Evolutionary conservation across 2,113 vertebrate genomes (phyloP).

Genomic region (Oncorhynchus tshawytscha): DNA sequence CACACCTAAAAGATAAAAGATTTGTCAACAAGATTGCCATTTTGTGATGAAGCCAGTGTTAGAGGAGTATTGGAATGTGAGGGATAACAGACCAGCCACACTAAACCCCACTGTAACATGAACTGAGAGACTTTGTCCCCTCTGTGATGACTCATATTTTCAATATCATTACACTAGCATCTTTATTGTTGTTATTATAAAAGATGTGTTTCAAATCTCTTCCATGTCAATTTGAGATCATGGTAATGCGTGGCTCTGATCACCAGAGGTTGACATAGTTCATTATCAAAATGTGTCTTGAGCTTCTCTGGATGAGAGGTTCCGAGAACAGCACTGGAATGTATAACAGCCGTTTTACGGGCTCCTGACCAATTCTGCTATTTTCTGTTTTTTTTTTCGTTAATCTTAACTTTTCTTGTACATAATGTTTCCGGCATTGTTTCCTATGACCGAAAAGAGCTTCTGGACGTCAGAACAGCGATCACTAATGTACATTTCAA

Average conservation of each 20-base stretch:
- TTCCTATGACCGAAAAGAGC: too few species aligned
- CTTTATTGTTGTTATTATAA: constrained; percentile 27
- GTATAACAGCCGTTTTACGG: too few species aligned
- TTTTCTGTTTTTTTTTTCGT: too few species aligned
- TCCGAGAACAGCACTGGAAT: too few species aligned
- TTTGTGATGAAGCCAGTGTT: constrained; percentile 25
- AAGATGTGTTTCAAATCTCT: constrained; percentile 50
- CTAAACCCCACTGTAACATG: too few species aligned
- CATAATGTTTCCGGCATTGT: too few species aligned
- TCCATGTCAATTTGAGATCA: constrained; percentile 51
- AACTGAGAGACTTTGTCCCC: constrained; percentile 1
- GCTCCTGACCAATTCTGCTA: too few species aligned
- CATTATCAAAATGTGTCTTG: constrained; percentile 66
- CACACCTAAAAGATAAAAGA: constrained; percentile 26
- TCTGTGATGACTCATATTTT: background rate
- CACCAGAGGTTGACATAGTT: constrained; percentile 38
- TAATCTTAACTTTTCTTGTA: too few species aligned
- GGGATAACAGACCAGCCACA: constrained; percentile 8
- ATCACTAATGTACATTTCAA: too few species aligned
- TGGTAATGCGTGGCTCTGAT: constrained; percentile 38
- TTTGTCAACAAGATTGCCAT: constrained; percentile 11
- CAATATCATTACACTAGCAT: constrained; percentile 26
- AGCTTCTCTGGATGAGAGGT: constrained; percentile 47
- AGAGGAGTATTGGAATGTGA: background rate
- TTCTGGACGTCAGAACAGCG: too few species aligned